phyloP scores from a whole-genome alignment of 2,888 invertebrate species.

The Scaptomyza flava region DNA sequence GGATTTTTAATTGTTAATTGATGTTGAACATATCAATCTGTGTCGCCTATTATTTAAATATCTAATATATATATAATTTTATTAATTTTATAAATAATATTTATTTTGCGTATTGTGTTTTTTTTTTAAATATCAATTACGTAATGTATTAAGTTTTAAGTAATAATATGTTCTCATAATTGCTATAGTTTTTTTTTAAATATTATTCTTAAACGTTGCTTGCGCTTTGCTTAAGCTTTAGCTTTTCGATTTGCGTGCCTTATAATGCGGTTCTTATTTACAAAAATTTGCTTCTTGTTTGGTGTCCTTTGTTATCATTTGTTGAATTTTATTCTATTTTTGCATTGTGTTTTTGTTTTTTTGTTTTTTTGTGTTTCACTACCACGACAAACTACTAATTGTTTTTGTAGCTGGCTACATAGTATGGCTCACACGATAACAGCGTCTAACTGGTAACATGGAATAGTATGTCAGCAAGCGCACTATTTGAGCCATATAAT shows the following conservation, averaged over 20 bases:
- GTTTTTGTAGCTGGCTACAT: conserved; percentile 12
- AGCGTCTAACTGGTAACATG: conserved; percentile 33
- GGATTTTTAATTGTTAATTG: conserved; percentile 54
- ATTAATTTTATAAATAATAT: conserved; percentile 54
- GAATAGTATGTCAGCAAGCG: conserved; percentile 39
- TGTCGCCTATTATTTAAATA: conserved; percentile 35
- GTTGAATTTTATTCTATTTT: conserved; percentile 4
- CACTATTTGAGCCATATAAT: conserved; percentile 45
- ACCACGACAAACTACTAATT: conserved; percentile 39
- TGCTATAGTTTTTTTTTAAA: conserved; percentile 78
- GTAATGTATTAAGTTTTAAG: conserved; percentile 52
- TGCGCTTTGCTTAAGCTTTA: conserved; percentile 12
- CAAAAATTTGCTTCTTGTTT: conserved; percentile 42
- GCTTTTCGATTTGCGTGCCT: conserved; percentile 8
- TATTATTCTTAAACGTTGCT: conserved; percentile 65
- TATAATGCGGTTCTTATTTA: conserved; percentile 47
- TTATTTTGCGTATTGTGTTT: conserved; percentile 53
- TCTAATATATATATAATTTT: conserved; percentile 57
- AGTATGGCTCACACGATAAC: conserved; percentile 13
- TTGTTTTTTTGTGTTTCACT: background rate
- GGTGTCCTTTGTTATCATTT: conserved; percentile 23
- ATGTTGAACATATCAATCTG: conserved; percentile 70
- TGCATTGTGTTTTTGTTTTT: background rate
- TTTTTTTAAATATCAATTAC: conserved; percentile 59
- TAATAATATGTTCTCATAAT: conserved; percentile 77